Conservation (phyloP, 37 sponge, comb jelly and placozoan genomes). For the Beroe ovata region DNA sequence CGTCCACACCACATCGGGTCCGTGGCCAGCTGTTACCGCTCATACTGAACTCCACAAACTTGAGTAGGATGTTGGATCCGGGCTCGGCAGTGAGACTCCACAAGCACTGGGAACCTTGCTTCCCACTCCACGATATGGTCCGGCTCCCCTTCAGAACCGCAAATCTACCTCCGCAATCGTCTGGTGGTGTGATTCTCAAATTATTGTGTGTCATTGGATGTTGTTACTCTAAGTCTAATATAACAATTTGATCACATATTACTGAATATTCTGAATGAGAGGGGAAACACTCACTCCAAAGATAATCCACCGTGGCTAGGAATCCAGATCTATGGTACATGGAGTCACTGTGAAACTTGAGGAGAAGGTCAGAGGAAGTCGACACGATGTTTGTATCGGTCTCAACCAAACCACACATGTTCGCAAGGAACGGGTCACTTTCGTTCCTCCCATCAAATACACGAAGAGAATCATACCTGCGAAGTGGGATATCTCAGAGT, state of each 20-base stretch:
- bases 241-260: too few species aligned
- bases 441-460: slow-evolving; percentile 12
- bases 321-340: background rate
- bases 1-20: background rate
- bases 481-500: background rate
- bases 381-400: background rate
- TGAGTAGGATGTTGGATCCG: slow-evolving; percentile 17
- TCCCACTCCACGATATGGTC: background rate
- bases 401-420: background rate
- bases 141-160: background rate
- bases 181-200: background rate
- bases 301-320: slow-evolving; percentile 3
- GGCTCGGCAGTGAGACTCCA: background rate
- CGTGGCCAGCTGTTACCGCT: background rate
- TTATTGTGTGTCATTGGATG: too few species aligned
- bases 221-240: too few species aligned
- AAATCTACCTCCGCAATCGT: background rate
- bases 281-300: slow-evolving; percentile 44
- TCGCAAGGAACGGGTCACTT: background rate
- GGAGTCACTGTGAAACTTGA: slow-evolving; percentile 58
- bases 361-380: background rate
- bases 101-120: background rate
- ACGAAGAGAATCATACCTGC: slow-evolving; percentile 40
- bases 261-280: too few species aligned
- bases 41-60: slow-evolving; percentile 42